A percentile compares a stretch with the other conserved stretches of the same genome.
Evolutionary conservation across 2,888 invertebrate genomes (phyloP).

Genomic region (Actias luna): DNA sequence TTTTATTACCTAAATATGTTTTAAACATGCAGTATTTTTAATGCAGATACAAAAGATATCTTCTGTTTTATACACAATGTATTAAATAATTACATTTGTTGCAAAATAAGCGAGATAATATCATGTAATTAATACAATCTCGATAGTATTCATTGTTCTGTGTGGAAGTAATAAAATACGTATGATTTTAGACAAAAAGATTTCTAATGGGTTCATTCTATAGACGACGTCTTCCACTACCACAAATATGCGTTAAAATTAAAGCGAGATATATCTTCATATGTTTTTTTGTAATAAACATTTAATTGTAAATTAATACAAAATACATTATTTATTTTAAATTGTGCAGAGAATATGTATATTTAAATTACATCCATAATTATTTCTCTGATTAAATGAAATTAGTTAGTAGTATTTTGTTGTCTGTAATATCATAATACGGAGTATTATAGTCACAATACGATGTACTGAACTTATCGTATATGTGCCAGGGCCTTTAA

Average conservation of each 20-base stretch:
- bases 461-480: too few relatives aligned
- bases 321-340: too few relatives aligned
- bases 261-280: not conserved
- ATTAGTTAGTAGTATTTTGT: not conserved
- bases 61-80: not conserved
- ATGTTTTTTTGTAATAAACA: too few relatives aligned
- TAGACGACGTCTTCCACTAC: not conserved
- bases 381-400: not conserved
- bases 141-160: constrained; percentile 42
- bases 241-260: not conserved
- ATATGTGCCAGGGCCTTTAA: not conserved
- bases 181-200: constrained; percentile 31
- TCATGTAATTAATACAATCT: constrained; percentile 36
- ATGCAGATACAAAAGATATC: not conserved
- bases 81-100: constrained; percentile 22
- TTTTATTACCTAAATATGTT: too few relatives aligned
- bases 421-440: not conserved
- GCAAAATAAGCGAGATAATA: constrained; percentile 38
- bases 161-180: constrained; percentile 34
- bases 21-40: too few relatives aligned
- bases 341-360: too few relatives aligned
- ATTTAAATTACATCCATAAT: too few relatives aligned
- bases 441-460: too few relatives aligned
- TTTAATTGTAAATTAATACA: too few relatives aligned
- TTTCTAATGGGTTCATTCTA: not conserved